phyloP scores from a whole-genome alignment of 2,113 vertebrate species.

The Caretta caretta region DNA sequence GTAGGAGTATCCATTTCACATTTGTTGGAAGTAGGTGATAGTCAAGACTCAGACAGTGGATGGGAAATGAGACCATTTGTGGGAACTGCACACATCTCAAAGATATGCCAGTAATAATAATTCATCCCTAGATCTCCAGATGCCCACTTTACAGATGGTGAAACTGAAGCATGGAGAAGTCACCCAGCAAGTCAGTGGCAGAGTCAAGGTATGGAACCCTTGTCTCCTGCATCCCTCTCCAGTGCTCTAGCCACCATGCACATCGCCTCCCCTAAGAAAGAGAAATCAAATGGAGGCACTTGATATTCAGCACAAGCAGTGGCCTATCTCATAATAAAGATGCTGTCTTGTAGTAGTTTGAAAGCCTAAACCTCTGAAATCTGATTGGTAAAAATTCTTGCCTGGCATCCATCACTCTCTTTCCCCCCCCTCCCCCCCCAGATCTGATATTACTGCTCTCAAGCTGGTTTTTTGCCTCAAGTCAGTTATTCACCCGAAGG shows the following conservation, averaged over 20 bases:
- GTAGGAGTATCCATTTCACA: too few relatives aligned
- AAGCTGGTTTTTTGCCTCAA: background rate
- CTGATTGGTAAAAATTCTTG: background rate
- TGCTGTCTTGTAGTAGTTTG: background rate
- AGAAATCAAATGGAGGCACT: conserved; percentile 42
- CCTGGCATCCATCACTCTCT: background rate
- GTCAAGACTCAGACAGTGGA: background rate
- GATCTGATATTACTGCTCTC: background rate
- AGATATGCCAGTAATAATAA: background rate
- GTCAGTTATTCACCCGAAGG: conserved; percentile 18
- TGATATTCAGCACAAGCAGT: conserved; percentile 48
- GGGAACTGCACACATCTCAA: background rate
- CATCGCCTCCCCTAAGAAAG: background rate
- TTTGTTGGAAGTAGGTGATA: background rate
- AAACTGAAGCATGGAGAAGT: background rate
- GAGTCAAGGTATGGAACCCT: background rate
- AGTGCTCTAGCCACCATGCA: background rate
- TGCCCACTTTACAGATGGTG: conserved; percentile 9
- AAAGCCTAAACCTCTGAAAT: conserved; percentile 29
- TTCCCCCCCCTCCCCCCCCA: too few relatives aligned
- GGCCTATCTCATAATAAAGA: background rate
- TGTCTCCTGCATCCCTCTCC: background rate
- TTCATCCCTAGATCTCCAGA: background rate
- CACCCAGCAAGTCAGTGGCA: conserved; percentile 13
- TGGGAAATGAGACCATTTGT: background rate